Evolutionary conservation across 2,888 invertebrate genomes (phyloP).

Genomic region (Alloplasta piceator): DNA sequence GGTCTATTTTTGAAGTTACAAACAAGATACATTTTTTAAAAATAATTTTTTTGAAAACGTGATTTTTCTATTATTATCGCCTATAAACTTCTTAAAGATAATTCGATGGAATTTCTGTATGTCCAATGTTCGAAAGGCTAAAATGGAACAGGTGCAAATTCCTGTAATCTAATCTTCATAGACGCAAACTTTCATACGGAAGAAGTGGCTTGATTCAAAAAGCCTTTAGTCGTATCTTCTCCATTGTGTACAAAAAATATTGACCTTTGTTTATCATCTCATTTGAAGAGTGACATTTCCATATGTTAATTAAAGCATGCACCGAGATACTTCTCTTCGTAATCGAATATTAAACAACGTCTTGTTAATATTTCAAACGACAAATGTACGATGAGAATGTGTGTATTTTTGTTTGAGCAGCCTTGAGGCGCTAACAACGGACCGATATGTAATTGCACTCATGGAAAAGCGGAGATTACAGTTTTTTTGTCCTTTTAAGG

Average conservation of each 20-base stretch:
- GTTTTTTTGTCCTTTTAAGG: conserved; percentile 21
- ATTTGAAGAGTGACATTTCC: conserved; percentile 2
- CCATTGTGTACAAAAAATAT: neutral
- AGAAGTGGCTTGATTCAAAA: neutral
- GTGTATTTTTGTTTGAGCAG: conserved; percentile 52
- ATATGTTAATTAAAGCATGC: neutral
- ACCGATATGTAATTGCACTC: conserved; percentile 17
- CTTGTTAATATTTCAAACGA: conserved; percentile 16
- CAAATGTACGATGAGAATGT: conserved; percentile 4
- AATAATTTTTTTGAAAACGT: too few relatives aligned
- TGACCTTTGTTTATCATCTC: neutral
- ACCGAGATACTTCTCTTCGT: conserved; percentile 39
- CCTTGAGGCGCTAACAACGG: conserved; percentile 26
- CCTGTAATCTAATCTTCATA: conserved; percentile 48
- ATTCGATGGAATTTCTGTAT: too few relatives aligned
- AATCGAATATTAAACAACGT: conserved; percentile 18
- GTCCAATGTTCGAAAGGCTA: neutral
- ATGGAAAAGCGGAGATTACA: conserved; percentile 7
- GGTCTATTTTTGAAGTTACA: too few relatives aligned
- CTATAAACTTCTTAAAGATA: too few relatives aligned
- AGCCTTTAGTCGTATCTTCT: conserved; percentile 28
- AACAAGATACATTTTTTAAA: too few relatives aligned
- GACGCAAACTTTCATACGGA: neutral
- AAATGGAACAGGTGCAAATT: conserved; percentile 15
- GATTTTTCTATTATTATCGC: neutral